These are phyloP conservation scores for Taurulus bubalis DNA, from an alignment of 2,113 vertebrate genomes.

Conservation along the genomic window DNA sequence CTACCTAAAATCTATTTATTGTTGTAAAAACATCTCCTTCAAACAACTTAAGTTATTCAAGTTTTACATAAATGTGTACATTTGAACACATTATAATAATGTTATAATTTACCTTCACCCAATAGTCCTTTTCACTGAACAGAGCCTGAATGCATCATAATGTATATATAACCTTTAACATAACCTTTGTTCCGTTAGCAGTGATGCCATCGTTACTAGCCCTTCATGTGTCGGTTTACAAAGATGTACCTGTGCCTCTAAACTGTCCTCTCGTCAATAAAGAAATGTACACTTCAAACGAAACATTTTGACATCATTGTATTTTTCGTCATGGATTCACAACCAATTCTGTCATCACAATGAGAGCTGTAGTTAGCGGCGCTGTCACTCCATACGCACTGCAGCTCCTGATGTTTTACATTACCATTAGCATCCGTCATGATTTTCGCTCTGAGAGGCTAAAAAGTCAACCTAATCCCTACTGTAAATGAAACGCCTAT, in stretches of 20 bases:
- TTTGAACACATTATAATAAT: not conserved
- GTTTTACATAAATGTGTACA: too few species aligned
- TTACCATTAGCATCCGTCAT: constrained; percentile 35
- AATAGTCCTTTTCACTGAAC: too few species aligned
- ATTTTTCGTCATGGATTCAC: not conserved
- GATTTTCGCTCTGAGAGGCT: not conserved
- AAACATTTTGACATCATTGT: not conserved
- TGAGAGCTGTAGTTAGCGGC: not conserved
- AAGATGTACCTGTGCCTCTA: not conserved
- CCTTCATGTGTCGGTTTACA: not conserved
- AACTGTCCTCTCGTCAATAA: not conserved
- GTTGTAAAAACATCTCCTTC: too few species aligned
- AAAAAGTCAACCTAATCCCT: not conserved
- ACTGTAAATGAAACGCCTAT: not conserved
- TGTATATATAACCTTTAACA: too few species aligned
- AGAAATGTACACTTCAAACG: not conserved
- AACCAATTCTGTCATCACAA: constrained; percentile 5
- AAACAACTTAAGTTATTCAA: too few species aligned
- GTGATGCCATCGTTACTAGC: too few species aligned
- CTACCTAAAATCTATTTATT: too few species aligned
- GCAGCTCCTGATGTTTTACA: constrained; percentile 59
- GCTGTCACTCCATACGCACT: constrained; percentile 49
- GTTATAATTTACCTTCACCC: not conserved
- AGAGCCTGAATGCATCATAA: too few species aligned
- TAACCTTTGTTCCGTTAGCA: not conserved